Evolutionary conservation across 2,113 vertebrate genomes (phyloP).

Genomic region (Lagopus muta): DNA sequence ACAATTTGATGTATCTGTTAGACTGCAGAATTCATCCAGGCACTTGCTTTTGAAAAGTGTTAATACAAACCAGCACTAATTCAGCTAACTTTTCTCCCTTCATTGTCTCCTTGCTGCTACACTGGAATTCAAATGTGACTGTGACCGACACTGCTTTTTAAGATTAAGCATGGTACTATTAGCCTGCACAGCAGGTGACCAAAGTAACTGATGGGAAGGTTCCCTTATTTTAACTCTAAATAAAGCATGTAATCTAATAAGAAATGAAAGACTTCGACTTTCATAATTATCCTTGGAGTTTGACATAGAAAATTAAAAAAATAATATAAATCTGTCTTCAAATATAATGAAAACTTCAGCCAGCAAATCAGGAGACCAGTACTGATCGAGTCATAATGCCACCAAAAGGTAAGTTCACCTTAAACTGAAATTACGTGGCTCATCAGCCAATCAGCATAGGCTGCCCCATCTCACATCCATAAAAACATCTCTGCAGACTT

Average conservation of each 20-base stretch:
- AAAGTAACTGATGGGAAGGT: background rate
- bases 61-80: background rate
- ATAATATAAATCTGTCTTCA: background rate
- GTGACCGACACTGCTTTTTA: background rate
- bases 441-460: background rate
- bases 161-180: slow-evolving; percentile 7
- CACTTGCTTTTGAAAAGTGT: background rate
- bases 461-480: background rate
- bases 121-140: background rate
- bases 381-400: background rate
- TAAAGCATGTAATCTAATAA: background rate
- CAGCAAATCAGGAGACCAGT: background rate
- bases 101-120: slow-evolving; percentile 14
- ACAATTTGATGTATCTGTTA: background rate
- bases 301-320: background rate
- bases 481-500: background rate
- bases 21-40: background rate
- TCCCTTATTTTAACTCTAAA: slow-evolving; percentile 5
- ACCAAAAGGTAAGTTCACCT: background rate
- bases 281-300: background rate
- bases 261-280: background rate
- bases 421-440: background rate
- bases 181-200: slow-evolving; percentile 28
- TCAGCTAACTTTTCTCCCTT: background rate
- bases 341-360: background rate